phyloP scores from a whole-genome alignment of 1,140 invertebrate genomes.

The Aphaenogaster rudis region DNA sequence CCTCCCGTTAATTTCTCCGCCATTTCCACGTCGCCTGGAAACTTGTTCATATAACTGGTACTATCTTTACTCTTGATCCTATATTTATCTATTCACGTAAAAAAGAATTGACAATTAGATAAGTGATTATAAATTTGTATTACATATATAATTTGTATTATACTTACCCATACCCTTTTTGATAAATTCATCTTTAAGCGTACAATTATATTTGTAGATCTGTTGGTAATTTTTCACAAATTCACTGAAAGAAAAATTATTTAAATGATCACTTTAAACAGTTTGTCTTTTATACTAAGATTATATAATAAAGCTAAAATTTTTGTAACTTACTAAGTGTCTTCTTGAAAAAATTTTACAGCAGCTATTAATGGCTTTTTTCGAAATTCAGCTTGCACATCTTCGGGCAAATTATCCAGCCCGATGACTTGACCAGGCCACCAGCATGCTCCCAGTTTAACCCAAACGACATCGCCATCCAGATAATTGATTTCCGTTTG shows the following conservation, averaged over 20 bases:
- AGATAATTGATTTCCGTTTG: conserved; percentile 89
- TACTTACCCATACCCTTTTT: conserved; percentile 92
- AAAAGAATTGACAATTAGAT: conserved; percentile 33
- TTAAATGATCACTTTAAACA: neutral
- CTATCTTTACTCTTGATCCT: conserved; percentile 88
- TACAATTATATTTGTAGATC: conserved; percentile 92
- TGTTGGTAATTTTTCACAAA: conserved; percentile 91
- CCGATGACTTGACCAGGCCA: conserved; percentile 93
- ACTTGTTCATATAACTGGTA: conserved; percentile 90
- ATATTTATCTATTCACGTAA: conserved; percentile 86
- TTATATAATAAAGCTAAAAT: conserved; percentile 64
- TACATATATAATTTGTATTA: conserved; percentile 73
- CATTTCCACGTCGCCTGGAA: conserved; percentile 90
- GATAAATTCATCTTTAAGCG: conserved; percentile 92
- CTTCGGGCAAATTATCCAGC: conserved; percentile 89
- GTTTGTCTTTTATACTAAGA: conserved; percentile 28
- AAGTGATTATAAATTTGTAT: neutral
- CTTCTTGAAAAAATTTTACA: conserved; percentile 94
- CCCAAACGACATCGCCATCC: conserved; percentile 93
- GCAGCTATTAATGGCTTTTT: conserved; percentile 91
- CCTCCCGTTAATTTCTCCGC: conserved; percentile 91
- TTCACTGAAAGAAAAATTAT: conserved; percentile 89
- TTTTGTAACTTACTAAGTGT: conserved; percentile 90
- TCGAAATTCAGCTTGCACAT: conserved; percentile 88
- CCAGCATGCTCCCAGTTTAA: conserved; percentile 92